phyloP scores from a whole-genome alignment of 1,140 invertebrate genomes.

The Rhyacophila brunnea region DNA sequence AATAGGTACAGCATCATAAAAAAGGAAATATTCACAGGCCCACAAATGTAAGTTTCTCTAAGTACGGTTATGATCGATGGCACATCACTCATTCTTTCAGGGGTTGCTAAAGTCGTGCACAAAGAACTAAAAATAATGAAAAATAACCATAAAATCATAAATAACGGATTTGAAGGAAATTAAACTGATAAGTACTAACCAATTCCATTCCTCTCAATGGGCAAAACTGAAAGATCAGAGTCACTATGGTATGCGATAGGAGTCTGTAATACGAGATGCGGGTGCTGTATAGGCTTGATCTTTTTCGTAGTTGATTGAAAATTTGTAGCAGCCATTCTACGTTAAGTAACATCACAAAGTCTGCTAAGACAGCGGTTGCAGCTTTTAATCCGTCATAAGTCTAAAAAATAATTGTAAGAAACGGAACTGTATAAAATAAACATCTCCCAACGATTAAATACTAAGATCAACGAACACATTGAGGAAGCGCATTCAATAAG shows the following conservation, averaged over 20 bases:
- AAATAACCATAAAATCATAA: neutral
- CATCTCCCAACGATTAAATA: too few species aligned
- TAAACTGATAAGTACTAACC: conserved; percentile 51
- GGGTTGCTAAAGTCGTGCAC: neutral
- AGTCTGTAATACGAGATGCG: conserved; percentile 72
- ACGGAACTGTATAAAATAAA: too few species aligned
- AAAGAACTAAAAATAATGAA: neutral
- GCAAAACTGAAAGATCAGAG: conserved; percentile 67
- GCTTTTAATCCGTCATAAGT: too few species aligned
- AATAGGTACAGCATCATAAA: neutral
- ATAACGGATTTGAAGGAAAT: neutral
- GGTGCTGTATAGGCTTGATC: conserved; percentile 74
- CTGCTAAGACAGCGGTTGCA: too few species aligned
- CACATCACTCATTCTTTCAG: neutral
- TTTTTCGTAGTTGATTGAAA: conserved; percentile 43
- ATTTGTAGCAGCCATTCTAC: conserved; percentile 24
- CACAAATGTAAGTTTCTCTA: neutral
- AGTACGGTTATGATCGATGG: neutral
- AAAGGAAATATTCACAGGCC: neutral
- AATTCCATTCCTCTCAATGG: conserved; percentile 74
- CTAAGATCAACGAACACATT: too few species aligned
- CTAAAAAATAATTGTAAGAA: too few species aligned
- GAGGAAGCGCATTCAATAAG: too few species aligned
- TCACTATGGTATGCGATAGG: conserved; percentile 74
- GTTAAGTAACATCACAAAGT: conserved; percentile 20